Evolutionary conservation across 2,113 vertebrate species (phyloP), one percentile per base, ranked within the genome.

Genomic region (Corythoichthys haematopterus): DNA sequence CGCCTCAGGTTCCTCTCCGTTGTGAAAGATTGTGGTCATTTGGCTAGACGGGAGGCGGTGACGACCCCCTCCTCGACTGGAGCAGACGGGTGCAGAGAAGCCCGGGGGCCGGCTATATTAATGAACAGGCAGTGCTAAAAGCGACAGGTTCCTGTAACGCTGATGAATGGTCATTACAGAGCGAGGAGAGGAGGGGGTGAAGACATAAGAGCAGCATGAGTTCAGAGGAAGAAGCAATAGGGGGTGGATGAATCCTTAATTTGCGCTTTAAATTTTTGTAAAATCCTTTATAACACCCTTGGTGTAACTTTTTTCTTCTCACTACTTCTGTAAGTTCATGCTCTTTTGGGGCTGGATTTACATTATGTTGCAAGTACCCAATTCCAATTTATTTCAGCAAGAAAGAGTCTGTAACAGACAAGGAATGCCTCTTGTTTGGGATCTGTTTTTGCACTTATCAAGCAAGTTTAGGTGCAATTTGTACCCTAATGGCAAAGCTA

Each of bases 131-230:
- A 78, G 88, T 57, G 87, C 86, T 85, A 83, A 81, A 85, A 85
- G 83, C 87, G 90, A 91, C 89, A 88, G 90, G 85, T 81, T 87
- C 73, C 81, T 90, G 85, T 93, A 92, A 93, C 92, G 80, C 86
- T 91, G 92, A 93, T 91, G 88, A 91, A 93, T 92, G 89, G 90
- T 88, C 89, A 91, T 91, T 91, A 90, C 86, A 80, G 79, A 78
- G 77, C 67, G 84, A 83, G 86, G 78, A 87, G 65, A 68, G 63
- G 76, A 75, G 77, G 74, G 74, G 72, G 67, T 28, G 78, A 66
- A 50, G 60, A 66, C 76, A 52, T 11, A 61, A 12, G 60, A 73
- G 69, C 60, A 33, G 67, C 84, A 77, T 79, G 81, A 77, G 80
- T 78, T 70, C 71, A 53, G 68, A 66, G 85, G 84, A 80, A 81